Conservation (phyloP, 2,113 vertebrate genomes). For the Bucco capensis region DNA sequence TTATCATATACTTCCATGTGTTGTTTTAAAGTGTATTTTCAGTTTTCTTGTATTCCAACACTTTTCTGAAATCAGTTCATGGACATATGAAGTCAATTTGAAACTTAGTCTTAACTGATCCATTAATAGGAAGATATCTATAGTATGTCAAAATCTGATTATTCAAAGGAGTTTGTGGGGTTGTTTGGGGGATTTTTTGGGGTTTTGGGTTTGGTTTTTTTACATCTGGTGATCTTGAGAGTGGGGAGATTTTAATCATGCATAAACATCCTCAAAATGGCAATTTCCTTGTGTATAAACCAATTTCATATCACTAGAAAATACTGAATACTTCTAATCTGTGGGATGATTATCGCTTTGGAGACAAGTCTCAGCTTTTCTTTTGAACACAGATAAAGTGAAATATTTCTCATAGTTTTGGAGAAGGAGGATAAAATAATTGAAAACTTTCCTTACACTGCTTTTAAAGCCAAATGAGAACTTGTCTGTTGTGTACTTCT, state of each 20-base stretch:
- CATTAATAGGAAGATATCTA: not conserved
- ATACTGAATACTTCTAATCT: not conserved
- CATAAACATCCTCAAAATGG: not conserved
- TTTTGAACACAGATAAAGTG: not conserved
- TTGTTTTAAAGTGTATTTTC: not conserved
- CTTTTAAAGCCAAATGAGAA: not conserved
- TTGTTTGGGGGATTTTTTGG: too few relatives aligned
- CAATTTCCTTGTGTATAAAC: not conserved
- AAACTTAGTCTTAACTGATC: not conserved
- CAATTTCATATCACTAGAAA: not conserved
- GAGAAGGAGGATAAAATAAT: not conserved
- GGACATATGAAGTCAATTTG: not conserved
- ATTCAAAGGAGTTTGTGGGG: not conserved
- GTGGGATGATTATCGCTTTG: not conserved
- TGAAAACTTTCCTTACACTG: not conserved
- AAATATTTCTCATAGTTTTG: not conserved
- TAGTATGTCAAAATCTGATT: not conserved
- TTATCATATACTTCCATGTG: not conserved
- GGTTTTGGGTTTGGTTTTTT: too few relatives aligned
- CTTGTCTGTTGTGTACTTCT: not conserved
- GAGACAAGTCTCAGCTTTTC: not conserved
- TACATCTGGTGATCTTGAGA: not conserved
- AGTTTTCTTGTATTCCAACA: not conserved
- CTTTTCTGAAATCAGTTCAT: rapidly evolving
- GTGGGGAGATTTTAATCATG: not conserved